Evolutionary conservation across 2,888 invertebrate species (phyloP).

Genomic region (Myopa testacea): DNA sequence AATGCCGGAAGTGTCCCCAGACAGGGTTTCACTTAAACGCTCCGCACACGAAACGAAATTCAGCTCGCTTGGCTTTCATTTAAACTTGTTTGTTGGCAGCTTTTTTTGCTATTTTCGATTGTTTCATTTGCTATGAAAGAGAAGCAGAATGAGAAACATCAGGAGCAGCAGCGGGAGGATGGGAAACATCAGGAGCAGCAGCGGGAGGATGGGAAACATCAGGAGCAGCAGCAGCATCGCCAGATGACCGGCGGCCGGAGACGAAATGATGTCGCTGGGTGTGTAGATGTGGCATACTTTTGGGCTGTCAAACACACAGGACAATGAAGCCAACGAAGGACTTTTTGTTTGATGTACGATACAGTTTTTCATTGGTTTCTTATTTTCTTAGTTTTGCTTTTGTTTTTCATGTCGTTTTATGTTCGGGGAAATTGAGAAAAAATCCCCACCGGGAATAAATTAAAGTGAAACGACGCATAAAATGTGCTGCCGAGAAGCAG

Average conservation of each 20-base stretch:
- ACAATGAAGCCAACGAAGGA: neutral
- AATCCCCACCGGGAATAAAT: conserved; percentile 4
- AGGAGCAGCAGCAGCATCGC: neutral
- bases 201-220: neutral
- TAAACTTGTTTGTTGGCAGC: conserved; percentile 9
- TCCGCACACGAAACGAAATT: neutral
- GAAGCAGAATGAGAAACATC: neutral
- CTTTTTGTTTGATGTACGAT: conserved; percentile 8
- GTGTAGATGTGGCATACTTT: conserved; percentile 36
- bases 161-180: neutral
- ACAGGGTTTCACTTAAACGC: conserved; percentile 30
- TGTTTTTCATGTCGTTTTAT: neutral
- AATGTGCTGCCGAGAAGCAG: neutral
- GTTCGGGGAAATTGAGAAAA: neutral
- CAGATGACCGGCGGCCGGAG: neutral
- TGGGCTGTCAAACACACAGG: conserved; percentile 19
- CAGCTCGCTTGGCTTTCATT: conserved; percentile 28
- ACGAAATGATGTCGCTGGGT: neutral
- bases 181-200: too few relatives aligned
- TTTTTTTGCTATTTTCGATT: conserved; percentile 1
- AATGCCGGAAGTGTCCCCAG: conserved; percentile 33
- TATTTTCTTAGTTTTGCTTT: neutral
- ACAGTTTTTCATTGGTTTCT: neutral
- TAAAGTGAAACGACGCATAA: neutral
- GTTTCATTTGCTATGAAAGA: neutral